Conservation (phyloP, 2,113 vertebrate genomes). For the Dasyornis broadbenti region DNA sequence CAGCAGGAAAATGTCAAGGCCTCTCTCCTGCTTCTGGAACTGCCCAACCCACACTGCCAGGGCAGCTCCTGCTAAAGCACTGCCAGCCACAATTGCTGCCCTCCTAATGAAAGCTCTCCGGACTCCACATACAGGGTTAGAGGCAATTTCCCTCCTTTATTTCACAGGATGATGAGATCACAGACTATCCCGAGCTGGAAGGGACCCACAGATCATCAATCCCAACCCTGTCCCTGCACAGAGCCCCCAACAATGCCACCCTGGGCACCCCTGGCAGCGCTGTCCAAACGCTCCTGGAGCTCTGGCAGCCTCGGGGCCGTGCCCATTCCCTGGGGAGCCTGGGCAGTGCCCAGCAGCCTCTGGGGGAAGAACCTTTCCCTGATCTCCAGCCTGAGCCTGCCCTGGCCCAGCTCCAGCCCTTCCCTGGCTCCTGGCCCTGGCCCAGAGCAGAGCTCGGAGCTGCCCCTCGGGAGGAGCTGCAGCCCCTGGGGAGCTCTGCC, state of each 20-base stretch:
- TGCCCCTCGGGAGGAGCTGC: neutral
- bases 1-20: neutral
- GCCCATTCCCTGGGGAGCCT: neutral
- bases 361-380: neutral
- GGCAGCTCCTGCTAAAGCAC: neutral
- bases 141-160: neutral
- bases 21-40: neutral
- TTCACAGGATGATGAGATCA: neutral
- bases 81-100: neutral
- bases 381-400: neutral
- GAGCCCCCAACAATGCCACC: neutral
- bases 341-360: neutral
- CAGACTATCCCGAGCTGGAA: neutral
- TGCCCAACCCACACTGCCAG: neutral
- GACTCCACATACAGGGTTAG: accelerated
- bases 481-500: neutral
- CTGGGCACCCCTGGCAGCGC: neutral
- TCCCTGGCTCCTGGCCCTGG: neutral
- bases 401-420: neutral
- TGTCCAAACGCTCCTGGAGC: neutral
- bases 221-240: neutral
- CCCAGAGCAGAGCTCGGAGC: neutral
- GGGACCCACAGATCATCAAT: accelerated
- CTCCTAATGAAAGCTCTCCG: neutral
- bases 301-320: neutral